Base-by-base conservation (phyloP, 2,113 vertebrate species). In the Poeciliopsis occidentalis region DNA sequence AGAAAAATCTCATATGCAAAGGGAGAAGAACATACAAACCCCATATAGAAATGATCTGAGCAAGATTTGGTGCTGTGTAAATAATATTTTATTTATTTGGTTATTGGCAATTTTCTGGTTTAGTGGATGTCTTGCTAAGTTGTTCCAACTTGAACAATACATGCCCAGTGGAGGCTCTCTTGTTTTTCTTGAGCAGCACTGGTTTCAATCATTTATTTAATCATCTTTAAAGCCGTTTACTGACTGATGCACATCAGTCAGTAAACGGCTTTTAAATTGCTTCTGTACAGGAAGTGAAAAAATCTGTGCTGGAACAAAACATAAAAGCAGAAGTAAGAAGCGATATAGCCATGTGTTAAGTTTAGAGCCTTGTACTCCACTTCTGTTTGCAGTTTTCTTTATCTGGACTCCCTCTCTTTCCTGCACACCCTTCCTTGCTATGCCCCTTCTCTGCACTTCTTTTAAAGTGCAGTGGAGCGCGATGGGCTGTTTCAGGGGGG, bases 381-480 rank as follows among this genome's bases (percentile, higher is more conserved):
- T 51, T 70, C 76, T 74, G 75, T 51, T 1, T 47, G 44, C 51
- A 64, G 51, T 83, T 82, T 76, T 73, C 73, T 80, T 83, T 75
- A 74, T 51, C 67, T 17, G 26, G 17, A 7, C 79, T 64, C 69
- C 32, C 67, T 70, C 75, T 54, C 66, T 19, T 44, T 12, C 78
- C 64, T 65, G 74, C 19, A 19, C 67, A 63, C 61, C 67, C 64
- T 71, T 85, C 83, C 71, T 82, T 17, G 2, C 69, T 80, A 37
- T 85, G 64, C 75, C 47, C 68, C 76, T 71, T 79, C 60, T 61
- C 75, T 57, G 54, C 81, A 81, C 81, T 80, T 64, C 91, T 88
- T 91, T 93, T 91, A 70, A 86, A 81, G 89, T 89, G 88, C 92
- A 89, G 31, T 76, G 80, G 76, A 90, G 92, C 92, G 83, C 90